Evolutionary conservation across 2,797 vertebrate genomes (phyloP).

Genomic region (Malurus splendens): DNA sequence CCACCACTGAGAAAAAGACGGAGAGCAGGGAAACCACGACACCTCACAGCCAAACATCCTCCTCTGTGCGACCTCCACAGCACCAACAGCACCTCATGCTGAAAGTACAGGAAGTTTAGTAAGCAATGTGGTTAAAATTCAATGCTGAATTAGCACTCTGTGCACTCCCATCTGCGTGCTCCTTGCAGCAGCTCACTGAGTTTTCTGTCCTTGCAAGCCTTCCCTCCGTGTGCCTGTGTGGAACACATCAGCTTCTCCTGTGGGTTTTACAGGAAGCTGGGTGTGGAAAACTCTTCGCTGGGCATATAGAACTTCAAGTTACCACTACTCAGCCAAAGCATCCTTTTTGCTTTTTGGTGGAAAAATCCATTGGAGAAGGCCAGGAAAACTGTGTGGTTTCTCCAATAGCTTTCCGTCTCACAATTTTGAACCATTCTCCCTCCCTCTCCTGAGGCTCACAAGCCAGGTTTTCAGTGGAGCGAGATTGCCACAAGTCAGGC

Average conservation of each 20-base stretch:
- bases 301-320: neutral
- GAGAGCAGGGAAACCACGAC: accelerated
- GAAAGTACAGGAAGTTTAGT: neutral
- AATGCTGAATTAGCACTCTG: neutral
- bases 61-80: accelerated
- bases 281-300: neutral
- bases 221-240: accelerated
- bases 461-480: neutral
- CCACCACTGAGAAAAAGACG: neutral
- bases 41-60: neutral
- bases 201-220: neutral
- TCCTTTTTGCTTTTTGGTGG: neutral
- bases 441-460: neutral
- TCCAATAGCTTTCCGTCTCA: neutral
- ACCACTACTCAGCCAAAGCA: neutral
- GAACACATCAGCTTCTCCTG: neutral
- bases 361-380: neutral
- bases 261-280: neutral
- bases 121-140: neutral
- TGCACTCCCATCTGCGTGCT: neutral
- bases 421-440: neutral
- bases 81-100: neutral
- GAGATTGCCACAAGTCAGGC: neutral
- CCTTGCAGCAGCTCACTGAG: neutral
- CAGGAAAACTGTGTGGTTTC: conserved; percentile 32